Conservation (phyloP, 2,888 invertebrate species). For the Villa cingulata region DNA sequence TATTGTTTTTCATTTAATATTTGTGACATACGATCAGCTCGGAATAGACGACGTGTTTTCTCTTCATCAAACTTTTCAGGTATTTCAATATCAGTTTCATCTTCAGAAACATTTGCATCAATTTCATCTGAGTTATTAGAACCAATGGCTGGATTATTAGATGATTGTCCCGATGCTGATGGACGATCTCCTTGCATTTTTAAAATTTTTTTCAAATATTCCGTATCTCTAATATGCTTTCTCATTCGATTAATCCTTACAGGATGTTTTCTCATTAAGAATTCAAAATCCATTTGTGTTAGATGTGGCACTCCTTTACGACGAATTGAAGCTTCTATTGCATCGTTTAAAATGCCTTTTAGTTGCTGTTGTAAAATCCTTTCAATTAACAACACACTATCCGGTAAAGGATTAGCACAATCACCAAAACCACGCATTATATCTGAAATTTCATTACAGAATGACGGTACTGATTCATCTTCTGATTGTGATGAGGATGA, state of each 20-base stretch:
- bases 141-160: conserved; percentile 20
- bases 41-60: conserved; percentile 34
- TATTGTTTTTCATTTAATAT: conserved; percentile 48
- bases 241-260: conserved; percentile 60
- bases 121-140: conserved; percentile 23
- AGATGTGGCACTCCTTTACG: conserved; percentile 47
- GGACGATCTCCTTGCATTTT: conserved; percentile 29
- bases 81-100: conserved; percentile 39
- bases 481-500: no score
- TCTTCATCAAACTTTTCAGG: conserved; percentile 36
- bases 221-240: conserved; percentile 53
- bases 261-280: conserved; percentile 68
- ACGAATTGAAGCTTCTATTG: conserved; percentile 50
- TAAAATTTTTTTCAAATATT: conserved; percentile 30
- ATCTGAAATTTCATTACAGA: conserved; percentile 50
- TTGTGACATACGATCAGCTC: conserved; percentile 48
- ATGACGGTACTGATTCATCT: background rate
- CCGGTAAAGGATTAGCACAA: conserved; percentile 62
- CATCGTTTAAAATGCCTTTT: conserved; percentile 60
- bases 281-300: conserved; percentile 53
- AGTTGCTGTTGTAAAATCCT: conserved; percentile 72
- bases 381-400: conserved; percentile 73
- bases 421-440: conserved; percentile 95
- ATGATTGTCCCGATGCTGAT: conserved; percentile 13
- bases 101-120: conserved; percentile 36